phyloP scores from a whole-genome alignment of 2,888 invertebrate species.

The Perithous albicinctus region DNA sequence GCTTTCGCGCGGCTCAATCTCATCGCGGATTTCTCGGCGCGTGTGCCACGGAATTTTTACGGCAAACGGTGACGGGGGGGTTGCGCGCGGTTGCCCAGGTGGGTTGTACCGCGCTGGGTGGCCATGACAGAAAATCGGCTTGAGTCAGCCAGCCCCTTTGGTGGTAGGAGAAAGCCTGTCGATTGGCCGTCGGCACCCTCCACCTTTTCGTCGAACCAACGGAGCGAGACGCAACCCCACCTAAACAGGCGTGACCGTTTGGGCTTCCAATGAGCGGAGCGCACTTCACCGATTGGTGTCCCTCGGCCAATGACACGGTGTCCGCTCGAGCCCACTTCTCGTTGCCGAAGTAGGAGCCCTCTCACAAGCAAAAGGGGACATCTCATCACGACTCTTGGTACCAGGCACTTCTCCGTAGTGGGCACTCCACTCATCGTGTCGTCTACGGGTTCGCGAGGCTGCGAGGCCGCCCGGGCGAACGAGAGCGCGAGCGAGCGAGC shows the following conservation, averaged over 20 bases:
- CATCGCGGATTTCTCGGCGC: constrained; percentile 51
- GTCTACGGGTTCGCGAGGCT: constrained; percentile 81
- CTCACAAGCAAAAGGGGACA: constrained; percentile 83
- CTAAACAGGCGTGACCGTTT: constrained; percentile 33
- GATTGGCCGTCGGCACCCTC: constrained; percentile 60
- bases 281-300: constrained; percentile 45
- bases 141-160: constrained; percentile 38
- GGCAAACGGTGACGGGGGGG: constrained; percentile 33
- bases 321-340: constrained; percentile 35
- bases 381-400: constrained; percentile 84
- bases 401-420: constrained; percentile 84
- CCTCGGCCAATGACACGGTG: constrained; percentile 53
- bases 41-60: constrained; percentile 52
- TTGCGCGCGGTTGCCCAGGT: constrained; percentile 63
- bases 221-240: constrained; percentile 55
- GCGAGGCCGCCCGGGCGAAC: constrained; percentile 75
- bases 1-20: constrained; percentile 58
- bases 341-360: constrained; percentile 71
- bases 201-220: constrained; percentile 54
- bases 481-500: constrained; percentile 77
- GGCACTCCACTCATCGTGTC: constrained; percentile 84
- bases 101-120: constrained; percentile 69
- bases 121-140: constrained; percentile 67
- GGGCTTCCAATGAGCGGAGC: constrained; percentile 32
- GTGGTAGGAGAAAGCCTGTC: constrained; percentile 46